These are phyloP conservation scores for Leuctra nigra DNA, from an alignment of 2,888 invertebrate genomes.

Conservation along the genomic window DNA sequence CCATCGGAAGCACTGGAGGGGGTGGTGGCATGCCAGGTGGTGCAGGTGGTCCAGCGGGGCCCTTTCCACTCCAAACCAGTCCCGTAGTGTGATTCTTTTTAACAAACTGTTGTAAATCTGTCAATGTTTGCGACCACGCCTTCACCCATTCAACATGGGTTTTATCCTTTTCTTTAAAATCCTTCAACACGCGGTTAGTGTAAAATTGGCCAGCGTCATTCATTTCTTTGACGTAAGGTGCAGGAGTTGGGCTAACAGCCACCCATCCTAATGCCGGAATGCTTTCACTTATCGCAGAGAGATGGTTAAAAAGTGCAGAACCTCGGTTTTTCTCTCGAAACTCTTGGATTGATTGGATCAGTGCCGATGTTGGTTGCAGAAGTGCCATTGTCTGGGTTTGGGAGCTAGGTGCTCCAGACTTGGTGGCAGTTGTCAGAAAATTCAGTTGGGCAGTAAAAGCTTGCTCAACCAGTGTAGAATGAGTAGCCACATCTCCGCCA, in stretches of 20 bases:
- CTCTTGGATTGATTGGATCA: conserved; percentile 76
- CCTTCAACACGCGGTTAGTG: conserved; percentile 95
- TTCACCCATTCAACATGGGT: conserved; percentile 93
- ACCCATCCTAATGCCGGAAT: conserved; percentile 97
- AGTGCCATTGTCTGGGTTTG: conserved; percentile 64
- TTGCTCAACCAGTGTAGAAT: conserved; percentile 70
- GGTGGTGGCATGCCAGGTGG: conserved; percentile 68
- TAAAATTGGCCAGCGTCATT: conserved; percentile 97
- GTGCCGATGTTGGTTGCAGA: conserved; percentile 74
- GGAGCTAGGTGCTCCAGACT: conserved; percentile 66
- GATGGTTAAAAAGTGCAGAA: conserved; percentile 85
- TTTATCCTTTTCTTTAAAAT: conserved; percentile 93
- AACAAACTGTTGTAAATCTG: conserved; percentile 84
- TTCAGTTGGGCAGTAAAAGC: conserved; percentile 81
- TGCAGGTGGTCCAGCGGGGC: conserved; percentile 52
- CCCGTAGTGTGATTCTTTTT: conserved; percentile 96
- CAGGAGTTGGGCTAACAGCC: conserved; percentile 84
- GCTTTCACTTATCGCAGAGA: conserved; percentile 93
- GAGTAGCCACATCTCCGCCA: conserved; percentile 76
- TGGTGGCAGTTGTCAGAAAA: conserved; percentile 74
- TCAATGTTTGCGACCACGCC: conserved; percentile 81
- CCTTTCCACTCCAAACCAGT: conserved; percentile 77
- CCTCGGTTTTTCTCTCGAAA: conserved; percentile 86
- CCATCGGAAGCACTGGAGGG: conserved; percentile 48
- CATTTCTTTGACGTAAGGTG: conserved; percentile 97